A percentile compares a stretch with the other conserved stretches of the same genome.
Conservation (phyloP, 2,888 invertebrate species). For the Merodon equestris region DNA sequence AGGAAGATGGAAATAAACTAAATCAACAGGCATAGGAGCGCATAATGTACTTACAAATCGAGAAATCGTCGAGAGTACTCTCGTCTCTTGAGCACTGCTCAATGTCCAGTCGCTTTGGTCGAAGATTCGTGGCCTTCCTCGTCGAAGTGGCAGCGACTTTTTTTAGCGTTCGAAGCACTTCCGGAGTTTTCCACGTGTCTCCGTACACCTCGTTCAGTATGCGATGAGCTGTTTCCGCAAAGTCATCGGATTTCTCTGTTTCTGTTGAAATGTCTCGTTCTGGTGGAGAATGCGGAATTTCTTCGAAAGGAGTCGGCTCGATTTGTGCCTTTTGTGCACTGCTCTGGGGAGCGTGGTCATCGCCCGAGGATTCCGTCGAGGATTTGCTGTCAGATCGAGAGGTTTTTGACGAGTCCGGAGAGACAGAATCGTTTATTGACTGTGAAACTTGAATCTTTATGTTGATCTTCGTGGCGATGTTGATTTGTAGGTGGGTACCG, state of each 20-base stretch:
- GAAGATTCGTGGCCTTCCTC: background rate
- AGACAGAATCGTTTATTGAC: constrained; percentile 38
- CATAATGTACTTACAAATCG: constrained; percentile 73
- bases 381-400: constrained; percentile 7
- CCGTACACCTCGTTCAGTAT: constrained; percentile 76
- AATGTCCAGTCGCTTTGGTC: background rate
- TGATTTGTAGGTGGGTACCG: constrained; percentile 72
- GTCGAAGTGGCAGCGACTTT: constrained; percentile 57
- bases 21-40: no score
- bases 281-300: constrained; percentile 42
- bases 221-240: constrained; percentile 73
- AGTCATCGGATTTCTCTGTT: constrained; percentile 40
- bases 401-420: constrained; percentile 6
- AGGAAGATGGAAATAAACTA: no score
- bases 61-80: constrained; percentile 74
- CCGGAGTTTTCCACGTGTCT: constrained; percentile 77
- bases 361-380: constrained; percentile 7
- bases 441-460: constrained; percentile 76
- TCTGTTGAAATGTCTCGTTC: constrained; percentile 31
- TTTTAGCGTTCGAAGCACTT: constrained; percentile 74
- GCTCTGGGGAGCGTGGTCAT: constrained; percentile 31
- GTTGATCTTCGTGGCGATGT: constrained; percentile 77
- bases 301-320: constrained; percentile 29
- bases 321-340: constrained; percentile 53
- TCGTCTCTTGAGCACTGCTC: constrained; percentile 67